Evolutionary conservation across 2,888 invertebrate genomes (phyloP).

Genomic region (Callosobruchus maculatus): DNA sequence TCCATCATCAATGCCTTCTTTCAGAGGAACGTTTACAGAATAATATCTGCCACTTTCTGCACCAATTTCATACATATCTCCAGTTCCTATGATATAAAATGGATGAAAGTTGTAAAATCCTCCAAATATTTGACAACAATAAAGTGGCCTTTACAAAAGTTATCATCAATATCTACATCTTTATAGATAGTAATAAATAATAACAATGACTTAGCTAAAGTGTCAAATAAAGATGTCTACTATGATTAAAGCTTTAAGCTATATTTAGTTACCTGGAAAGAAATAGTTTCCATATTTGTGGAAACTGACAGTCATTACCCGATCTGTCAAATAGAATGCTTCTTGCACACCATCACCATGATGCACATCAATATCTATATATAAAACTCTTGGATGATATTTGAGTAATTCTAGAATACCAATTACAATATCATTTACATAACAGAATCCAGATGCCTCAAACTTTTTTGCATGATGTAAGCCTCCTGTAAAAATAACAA

Average conservation of each 20-base stretch:
- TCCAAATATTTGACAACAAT: too few species aligned
- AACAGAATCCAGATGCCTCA: constrained; percentile 98
- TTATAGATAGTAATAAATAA: too few species aligned
- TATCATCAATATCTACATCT: too few species aligned
- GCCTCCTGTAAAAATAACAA: constrained; percentile 57
- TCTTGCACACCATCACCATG: constrained; percentile 97
- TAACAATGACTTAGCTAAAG: too few species aligned
- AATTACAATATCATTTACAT: constrained; percentile 98
- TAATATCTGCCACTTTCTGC: constrained; percentile 94
- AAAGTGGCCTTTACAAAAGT: too few species aligned
- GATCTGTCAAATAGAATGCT: constrained; percentile 93
- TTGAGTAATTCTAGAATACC: constrained; percentile 92
- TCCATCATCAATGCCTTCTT: constrained; percentile 95
- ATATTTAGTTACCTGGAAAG: constrained; percentile 72
- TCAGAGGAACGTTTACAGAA: constrained; percentile 96
- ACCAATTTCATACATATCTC: constrained; percentile 98
- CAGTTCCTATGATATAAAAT: constrained; percentile 58
- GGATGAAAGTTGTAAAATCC: too few species aligned
- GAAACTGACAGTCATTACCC: constrained; percentile 99
- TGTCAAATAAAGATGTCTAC: too few species aligned
- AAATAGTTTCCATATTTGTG: constrained; percentile 98
- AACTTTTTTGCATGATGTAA: constrained; percentile 99
- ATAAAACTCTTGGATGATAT: constrained; percentile 90
- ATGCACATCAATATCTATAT: constrained; percentile 98
- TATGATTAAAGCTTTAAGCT: not conserved